phyloP scores from a whole-genome alignment of 1,140 invertebrate species.

The Scaptomyza pallida region DNA sequence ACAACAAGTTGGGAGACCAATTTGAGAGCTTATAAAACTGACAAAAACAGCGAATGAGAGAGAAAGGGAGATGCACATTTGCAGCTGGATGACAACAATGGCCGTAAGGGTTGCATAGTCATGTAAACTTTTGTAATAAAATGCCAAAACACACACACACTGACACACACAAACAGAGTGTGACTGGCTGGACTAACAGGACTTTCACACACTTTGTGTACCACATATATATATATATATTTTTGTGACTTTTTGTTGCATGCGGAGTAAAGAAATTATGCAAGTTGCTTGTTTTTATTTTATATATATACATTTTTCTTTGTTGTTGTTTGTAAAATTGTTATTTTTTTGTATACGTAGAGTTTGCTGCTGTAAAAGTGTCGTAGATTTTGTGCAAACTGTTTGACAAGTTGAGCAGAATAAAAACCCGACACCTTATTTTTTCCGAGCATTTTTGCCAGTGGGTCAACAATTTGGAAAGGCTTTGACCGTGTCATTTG shows the following conservation, averaged over 20 bases:
- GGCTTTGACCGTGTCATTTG: slow-evolving; percentile 44
- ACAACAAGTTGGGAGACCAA: slow-evolving; percentile 34
- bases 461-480: slow-evolving; percentile 41
- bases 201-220: slow-evolving; percentile 45
- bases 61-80: slow-evolving; percentile 21
- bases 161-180: slow-evolving; percentile 33
- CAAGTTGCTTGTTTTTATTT: slow-evolving; percentile 62
- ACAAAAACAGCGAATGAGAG: slow-evolving; percentile 54
- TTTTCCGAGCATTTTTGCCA: slow-evolving; percentile 9
- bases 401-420: slow-evolving; percentile 43
- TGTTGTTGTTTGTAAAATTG: slow-evolving; percentile 49
- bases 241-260: slow-evolving; percentile 55
- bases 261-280: slow-evolving; percentile 67
- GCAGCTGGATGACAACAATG: slow-evolving; percentile 32
- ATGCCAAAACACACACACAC: slow-evolving; percentile 64
- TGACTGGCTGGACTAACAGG: slow-evolving; percentile 13
- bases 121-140: slow-evolving; percentile 80
- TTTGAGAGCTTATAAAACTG: slow-evolving; percentile 71
- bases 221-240: slow-evolving; percentile 31
- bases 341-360: slow-evolving; percentile 29
- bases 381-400: slow-evolving; percentile 28
- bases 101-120: slow-evolving; percentile 56
- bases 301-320: slow-evolving; percentile 22
- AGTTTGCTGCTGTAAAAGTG: slow-evolving; percentile 25
- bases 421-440: slow-evolving; percentile 22